A percentile compares a stretch with the other conserved stretches of the same genome.
Evolutionary conservation across 2,797 vertebrate species (phyloP).

Genomic region (Microctenopoma steveboyesi): DNA sequence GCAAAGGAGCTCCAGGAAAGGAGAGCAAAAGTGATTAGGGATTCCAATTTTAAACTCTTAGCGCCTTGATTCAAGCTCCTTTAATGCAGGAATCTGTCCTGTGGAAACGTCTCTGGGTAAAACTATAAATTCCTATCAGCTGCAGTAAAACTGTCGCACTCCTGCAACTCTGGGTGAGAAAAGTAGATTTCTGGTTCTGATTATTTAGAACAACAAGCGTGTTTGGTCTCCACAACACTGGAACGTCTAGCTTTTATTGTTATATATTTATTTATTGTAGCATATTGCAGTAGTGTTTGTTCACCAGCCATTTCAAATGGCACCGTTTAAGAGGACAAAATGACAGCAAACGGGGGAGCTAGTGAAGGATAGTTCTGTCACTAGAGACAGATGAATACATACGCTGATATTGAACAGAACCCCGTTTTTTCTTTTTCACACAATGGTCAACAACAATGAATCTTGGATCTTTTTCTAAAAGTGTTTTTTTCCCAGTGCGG

Average conservation of each 20-base stretch:
- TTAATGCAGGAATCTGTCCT: slow-evolving; percentile 13
- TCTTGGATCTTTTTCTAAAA: not conserved
- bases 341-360: not conserved
- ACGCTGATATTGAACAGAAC: not conserved
- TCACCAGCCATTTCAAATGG: not conserved
- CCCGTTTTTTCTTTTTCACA: not conserved
- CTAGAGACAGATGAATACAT: not conserved
- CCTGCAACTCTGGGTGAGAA: not conserved
- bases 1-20: slow-evolving; percentile 20
- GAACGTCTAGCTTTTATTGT: not conserved
- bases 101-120: slow-evolving; percentile 33
- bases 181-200: not conserved
- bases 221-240: not conserved
- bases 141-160: slow-evolving; percentile 7
- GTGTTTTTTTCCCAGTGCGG: not conserved
- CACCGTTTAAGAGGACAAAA: not conserved
- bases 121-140: slow-evolving; percentile 18
- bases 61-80: not conserved
- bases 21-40: slow-evolving; percentile 28
- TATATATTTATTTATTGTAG: not conserved
- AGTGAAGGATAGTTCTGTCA: not conserved
- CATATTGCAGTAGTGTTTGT: not conserved
- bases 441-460: not conserved
- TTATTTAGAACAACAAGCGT: not conserved
- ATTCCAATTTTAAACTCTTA: slow-evolving; percentile 27